Evolutionary conservation across 53 echinoderm and acorn worm genomes (phyloP).

Genomic region (Antedon mediterranea): DNA sequence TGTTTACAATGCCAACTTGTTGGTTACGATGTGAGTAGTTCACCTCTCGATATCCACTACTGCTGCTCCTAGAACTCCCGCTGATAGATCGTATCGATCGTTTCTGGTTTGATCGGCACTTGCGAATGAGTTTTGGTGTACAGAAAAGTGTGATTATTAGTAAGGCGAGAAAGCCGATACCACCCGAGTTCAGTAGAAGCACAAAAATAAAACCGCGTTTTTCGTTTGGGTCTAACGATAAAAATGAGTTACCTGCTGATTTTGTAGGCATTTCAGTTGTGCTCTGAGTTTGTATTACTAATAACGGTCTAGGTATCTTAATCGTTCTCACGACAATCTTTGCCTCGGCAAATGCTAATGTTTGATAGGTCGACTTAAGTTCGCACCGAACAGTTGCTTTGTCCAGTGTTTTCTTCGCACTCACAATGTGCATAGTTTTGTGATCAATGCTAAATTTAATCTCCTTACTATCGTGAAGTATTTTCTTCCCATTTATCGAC

Average conservation of each 20-base stretch:
- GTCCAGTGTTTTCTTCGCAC: neutral
- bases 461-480: neutral
- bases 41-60: neutral
- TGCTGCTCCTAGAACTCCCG: neutral
- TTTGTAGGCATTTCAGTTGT: neutral
- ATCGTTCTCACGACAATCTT: neutral
- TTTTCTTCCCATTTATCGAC: neutral
- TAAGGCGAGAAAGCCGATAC: neutral
- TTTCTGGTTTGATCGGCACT: neutral
- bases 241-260: neutral
- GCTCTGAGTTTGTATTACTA: neutral
- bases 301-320: neutral
- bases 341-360: neutral
- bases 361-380: neutral
- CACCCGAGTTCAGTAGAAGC: neutral
- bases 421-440: neutral
- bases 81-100: neutral
- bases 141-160: neutral
- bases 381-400: neutral
- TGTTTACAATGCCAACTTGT: conserved; percentile 5
- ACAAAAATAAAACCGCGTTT: neutral
- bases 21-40: neutral
- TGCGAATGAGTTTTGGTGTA: neutral
- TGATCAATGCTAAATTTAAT: neutral
- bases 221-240: neutral